Conservation (phyloP, 1,140 invertebrate genomes). For the Bombus sibiricus region DNA sequence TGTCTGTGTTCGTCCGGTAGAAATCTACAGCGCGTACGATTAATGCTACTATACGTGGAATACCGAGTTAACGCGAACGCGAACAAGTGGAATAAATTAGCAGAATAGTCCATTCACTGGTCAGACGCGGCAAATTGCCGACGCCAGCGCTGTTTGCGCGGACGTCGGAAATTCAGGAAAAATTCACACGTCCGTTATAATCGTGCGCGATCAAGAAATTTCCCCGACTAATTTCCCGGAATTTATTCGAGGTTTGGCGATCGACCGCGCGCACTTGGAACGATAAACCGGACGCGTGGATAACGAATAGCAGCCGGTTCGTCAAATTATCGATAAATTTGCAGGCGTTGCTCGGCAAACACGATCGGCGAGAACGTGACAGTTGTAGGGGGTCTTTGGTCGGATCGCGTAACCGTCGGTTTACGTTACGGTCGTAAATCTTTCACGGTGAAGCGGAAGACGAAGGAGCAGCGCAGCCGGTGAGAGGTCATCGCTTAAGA, state of each 20-base stretch:
- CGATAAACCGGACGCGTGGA: too few species aligned
- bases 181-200: not conserved
- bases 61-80: not conserved
- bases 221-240: not conserved
- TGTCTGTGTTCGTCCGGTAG: not conserved
- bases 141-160: too few species aligned
- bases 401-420: conserved; percentile 29
- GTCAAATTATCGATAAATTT: conserved; percentile 4
- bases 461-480: conserved; percentile 25
- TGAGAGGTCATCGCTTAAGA: conserved; percentile 54
- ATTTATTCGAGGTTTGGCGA: not conserved
- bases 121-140: not conserved
- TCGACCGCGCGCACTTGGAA: not conserved
- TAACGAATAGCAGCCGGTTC: not conserved
- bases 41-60: not conserved
- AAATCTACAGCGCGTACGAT: not conserved
- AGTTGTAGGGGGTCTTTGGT: conserved; percentile 5
- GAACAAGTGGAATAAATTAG: not conserved
- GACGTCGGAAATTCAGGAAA: not conserved
- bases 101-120: not conserved
- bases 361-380: not conserved
- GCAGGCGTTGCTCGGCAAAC: too few species aligned
- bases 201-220: not conserved
- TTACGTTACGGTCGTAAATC: conserved; percentile 56
- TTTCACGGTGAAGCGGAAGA: conserved; percentile 15